Conservation (phyloP, 2,113 vertebrate species). For the Macroglossus sobrinus region DNA sequence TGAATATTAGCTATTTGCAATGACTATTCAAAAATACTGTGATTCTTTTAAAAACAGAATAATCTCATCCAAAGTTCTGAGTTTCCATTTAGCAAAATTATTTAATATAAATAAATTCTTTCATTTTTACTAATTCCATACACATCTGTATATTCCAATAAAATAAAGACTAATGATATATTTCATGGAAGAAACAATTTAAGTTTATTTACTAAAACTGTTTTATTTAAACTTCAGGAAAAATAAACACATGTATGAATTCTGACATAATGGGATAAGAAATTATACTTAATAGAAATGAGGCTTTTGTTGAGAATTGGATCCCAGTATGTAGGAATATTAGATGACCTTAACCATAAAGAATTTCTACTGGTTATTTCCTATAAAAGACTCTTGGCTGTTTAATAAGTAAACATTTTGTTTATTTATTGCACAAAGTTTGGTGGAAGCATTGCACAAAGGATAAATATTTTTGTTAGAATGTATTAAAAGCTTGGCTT, state of each 20-base stretch:
- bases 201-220: neutral
- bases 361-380: slow-evolving; percentile 11
- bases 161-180: neutral
- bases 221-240: neutral
- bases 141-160: neutral
- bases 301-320: neutral
- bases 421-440: neutral
- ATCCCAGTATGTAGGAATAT: neutral
- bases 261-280: neutral
- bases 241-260: neutral
- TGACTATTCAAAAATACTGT: neutral
- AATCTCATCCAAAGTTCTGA: neutral
- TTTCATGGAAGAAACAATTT: neutral
- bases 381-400: neutral
- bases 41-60: neutral
- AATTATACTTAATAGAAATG: neutral
- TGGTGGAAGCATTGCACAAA: neutral
- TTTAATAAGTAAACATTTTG: slow-evolving; percentile 10
- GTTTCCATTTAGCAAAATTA: neutral
- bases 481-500: neutral
- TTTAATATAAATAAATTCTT: neutral
- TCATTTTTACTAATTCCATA: slow-evolving; percentile 11
- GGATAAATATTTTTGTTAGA: neutral
- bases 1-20: neutral
- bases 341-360: neutral